Conservation (phyloP, 2,113 vertebrate species). For the Pluvialis apricaria region DNA sequence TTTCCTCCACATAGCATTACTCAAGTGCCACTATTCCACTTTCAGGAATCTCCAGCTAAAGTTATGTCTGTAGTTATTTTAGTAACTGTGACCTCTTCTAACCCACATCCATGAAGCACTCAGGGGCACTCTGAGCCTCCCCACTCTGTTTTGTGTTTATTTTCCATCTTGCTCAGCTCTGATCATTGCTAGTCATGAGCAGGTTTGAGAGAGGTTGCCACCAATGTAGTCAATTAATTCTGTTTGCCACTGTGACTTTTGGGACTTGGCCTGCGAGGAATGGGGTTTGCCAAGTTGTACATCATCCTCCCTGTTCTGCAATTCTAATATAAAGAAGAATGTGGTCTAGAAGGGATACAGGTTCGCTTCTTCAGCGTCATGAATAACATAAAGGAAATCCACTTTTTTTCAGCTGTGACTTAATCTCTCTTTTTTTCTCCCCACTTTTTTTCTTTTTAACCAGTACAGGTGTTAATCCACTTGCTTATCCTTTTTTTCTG, state of each 20-base stretch:
- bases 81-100: neutral
- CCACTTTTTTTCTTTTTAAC: neutral
- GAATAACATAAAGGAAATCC: neutral
- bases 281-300: neutral
- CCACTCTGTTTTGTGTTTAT: neutral
- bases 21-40: neutral
- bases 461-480: neutral
- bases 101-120: neutral
- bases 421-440: neutral
- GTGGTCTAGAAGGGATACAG: neutral
- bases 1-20: neutral
- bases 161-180: neutral
- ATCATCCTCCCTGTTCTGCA: neutral
- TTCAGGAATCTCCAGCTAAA: neutral
- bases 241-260: neutral
- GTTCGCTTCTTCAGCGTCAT: neutral
- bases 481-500: neutral
- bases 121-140: neutral
- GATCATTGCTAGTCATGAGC: neutral
- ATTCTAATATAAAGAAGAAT: neutral
- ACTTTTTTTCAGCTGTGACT: neutral
- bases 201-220: neutral
- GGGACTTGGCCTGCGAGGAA: neutral
- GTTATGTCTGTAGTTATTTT: neutral
- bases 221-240: neutral